Percentiles rank a stretch among this genome's conserved stretches.
Conservation (phyloP, 1,140 invertebrate species). For the Panulirus ornatus region DNA sequence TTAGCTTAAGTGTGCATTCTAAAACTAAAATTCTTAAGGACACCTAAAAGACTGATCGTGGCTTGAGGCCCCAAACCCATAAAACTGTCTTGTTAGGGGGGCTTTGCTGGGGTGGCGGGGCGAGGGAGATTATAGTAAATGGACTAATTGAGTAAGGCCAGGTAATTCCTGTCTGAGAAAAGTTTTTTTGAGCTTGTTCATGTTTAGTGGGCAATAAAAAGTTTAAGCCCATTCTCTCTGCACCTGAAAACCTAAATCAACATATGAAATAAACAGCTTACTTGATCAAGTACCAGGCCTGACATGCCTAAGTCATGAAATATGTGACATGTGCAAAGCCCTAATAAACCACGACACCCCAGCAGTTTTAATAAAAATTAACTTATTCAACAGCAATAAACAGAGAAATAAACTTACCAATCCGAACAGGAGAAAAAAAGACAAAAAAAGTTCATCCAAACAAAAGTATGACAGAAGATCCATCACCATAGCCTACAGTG, state of each 20-base stretch:
- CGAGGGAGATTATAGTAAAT: too few species aligned
- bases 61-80: conserved; percentile 36
- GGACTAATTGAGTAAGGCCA: too few species aligned
- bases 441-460: conserved; percentile 98
- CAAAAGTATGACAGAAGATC: conserved; percentile 97
- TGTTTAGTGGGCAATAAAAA: too few species aligned
- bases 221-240: too few species aligned
- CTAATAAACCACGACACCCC: conserved; percentile 54
- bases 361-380: conserved; percentile 35
- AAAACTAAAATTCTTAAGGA: conserved; percentile 16
- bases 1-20: conserved; percentile 10
- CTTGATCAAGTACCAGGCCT: too few species aligned
- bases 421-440: conserved; percentile 98
- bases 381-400: neutral
- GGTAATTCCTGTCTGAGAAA: too few species aligned
- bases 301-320: too few species aligned
- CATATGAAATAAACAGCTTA: too few species aligned
- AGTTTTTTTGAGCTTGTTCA: too few species aligned
- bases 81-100: conserved; percentile 38
- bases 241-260: too few species aligned
- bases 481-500: conserved; percentile 98
- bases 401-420: conserved; percentile 89
- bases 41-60: conserved; percentile 6
- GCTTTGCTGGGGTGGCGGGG: conserved; percentile 51
- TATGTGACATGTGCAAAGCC: neutral